These are phyloP conservation scores for Coenonympha arcania DNA, from an alignment of 2,888 invertebrate genomes.

Conservation along the genomic window DNA sequence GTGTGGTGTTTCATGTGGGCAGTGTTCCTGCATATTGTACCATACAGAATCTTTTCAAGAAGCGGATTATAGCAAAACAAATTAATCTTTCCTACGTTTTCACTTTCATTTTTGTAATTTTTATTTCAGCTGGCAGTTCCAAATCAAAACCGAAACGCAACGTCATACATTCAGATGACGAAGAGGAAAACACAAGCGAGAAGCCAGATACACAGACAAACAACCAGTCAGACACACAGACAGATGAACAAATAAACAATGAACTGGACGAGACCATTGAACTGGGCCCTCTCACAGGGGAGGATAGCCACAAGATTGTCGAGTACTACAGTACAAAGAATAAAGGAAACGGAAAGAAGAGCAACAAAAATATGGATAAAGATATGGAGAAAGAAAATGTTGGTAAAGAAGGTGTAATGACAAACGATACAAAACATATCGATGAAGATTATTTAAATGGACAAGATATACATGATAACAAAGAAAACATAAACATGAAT, in stretches of 20 bases:
- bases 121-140: constrained; percentile 36
- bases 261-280: constrained; percentile 50
- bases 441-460: too few species aligned
- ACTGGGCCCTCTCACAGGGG: constrained; percentile 49
- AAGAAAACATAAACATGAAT: too few species aligned
- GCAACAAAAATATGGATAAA: background rate
- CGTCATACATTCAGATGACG: constrained; percentile 50
- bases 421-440: too few species aligned
- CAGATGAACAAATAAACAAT: constrained; percentile 41
- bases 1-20: too few species aligned
- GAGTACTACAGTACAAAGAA: constrained; percentile 51
- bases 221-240: constrained; percentile 34
- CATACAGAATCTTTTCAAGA: too few species aligned
- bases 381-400: background rate
- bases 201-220: constrained; percentile 9
- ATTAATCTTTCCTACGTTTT: too few species aligned
- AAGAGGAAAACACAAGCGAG: constrained; percentile 26
- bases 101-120: background rate
- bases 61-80: too few species aligned
- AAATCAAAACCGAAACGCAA: constrained; percentile 39
- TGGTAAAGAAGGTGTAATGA: too few species aligned
- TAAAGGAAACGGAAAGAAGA: constrained; percentile 38
- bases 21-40: too few species aligned
- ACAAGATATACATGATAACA: too few species aligned
- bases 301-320: constrained; percentile 56